Percentiles rank a stretch among this genome's conserved stretches.
phyloP scores from a whole-genome alignment of 2,113 vertebrate genomes.

The Seriola rivoliana region DNA sequence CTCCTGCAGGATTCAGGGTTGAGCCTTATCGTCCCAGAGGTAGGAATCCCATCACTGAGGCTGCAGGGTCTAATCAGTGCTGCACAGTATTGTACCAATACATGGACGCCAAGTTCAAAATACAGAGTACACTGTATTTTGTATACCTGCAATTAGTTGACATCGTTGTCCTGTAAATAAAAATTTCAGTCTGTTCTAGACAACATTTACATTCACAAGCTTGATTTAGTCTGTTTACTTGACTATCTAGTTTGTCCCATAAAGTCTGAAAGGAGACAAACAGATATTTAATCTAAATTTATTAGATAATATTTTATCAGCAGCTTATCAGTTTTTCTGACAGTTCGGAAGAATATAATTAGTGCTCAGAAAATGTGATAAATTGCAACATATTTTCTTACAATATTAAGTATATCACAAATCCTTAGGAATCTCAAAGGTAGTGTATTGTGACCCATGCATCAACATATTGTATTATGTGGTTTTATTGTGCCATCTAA shows the following conservation, averaged over 20 bases:
- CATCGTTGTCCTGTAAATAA: background rate
- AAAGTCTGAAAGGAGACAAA: background rate
- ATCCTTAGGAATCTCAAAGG: background rate
- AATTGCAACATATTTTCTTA: background rate
- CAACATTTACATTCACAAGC: too few relatives aligned
- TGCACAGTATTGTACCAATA: background rate
- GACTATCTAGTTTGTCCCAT: background rate
- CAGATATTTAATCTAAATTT: background rate
- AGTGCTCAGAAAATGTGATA: background rate
- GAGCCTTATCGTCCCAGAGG: slow-evolving; percentile 16
- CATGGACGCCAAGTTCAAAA: too few relatives aligned
- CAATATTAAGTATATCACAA: background rate
- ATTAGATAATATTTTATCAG: background rate
- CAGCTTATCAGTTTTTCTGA: background rate
- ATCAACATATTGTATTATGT: background rate
- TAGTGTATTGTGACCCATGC: background rate
- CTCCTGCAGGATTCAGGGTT: slow-evolving; percentile 5
- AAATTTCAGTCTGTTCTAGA: background rate
- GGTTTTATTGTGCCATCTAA: background rate
- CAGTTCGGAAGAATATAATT: background rate
- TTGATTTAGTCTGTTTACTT: background rate
- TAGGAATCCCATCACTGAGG: slow-evolving; percentile 6
- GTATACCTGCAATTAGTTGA: background rate
- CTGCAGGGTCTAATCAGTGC: background rate
- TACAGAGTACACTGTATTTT: background rate